Evolutionary conservation across 2,113 vertebrate species (phyloP), one percentile per base, ranked within the genome.

Genomic region (Progne subis): DNA sequence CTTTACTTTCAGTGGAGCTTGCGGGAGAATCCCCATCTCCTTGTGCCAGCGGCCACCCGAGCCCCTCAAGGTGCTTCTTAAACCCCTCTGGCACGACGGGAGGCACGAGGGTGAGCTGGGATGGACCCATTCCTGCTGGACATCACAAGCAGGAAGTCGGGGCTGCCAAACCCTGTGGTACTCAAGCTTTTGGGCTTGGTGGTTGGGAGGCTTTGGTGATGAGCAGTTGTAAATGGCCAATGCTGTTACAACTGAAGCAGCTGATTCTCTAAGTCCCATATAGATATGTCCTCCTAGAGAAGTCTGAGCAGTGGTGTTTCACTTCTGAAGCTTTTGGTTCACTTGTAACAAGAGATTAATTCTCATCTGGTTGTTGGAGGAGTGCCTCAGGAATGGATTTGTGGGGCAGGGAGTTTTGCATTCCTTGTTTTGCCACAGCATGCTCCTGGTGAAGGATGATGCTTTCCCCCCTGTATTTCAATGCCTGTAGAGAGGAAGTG

Each of bases 331-430:
- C 65, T 84, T 59, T 90, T 74, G 23, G 18, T 74, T 64, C 11
- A 5, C 25, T 55, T 61, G 25, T 56, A 65, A 49, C 28, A 16
- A 32, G 61, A 83, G n/a, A 37, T 68, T 50, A 41, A 72, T 79
- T 20, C 70, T 82, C n/a, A 13, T 37, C 53, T 52, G 25, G 5
- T 53, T 87, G 56, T 23, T 11, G 3, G 50, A 92, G 46, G 32
- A 76, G 53, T 0, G 0, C 25, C 37, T 64, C 0, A 0, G 41
- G 16, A 57, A 24, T 34, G 64, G 23, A 46, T 76, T 85, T 0
- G 1, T 7, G 32, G 17, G 15, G 17, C 1, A 1, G 32, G 39
- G 56, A 70, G 34, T 56, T 79, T 84, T 82, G n/a, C 14, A 6
- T 64, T 52, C 57, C 67, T 31, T 57, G 10, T 80, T 90, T 86